Conservation (phyloP, 2,888 invertebrate species). For the Ceramica pisi region DNA sequence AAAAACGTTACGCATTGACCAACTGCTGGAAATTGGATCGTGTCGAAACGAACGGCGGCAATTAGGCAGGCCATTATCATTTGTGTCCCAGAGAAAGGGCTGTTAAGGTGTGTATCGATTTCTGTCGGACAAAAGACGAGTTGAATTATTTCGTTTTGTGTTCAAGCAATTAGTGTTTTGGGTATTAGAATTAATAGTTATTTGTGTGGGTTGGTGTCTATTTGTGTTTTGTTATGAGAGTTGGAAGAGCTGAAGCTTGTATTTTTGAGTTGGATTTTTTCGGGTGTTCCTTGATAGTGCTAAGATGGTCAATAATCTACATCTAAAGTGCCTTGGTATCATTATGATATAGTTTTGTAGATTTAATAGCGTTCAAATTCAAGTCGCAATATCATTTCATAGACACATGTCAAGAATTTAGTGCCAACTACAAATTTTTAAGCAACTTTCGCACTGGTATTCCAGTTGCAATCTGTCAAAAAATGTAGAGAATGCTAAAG, state of each 20-base stretch:
- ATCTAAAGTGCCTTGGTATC: no score
- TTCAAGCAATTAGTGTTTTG: slow-evolving; percentile 42
- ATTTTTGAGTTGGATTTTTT: neutral
- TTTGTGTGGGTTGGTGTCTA: slow-evolving; percentile 20
- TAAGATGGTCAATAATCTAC: no score
- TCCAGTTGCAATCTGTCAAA: no score
- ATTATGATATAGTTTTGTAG: neutral
- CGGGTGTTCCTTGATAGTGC: no score
- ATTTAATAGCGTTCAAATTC: no score
- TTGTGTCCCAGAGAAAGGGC: slow-evolving; percentile 72
- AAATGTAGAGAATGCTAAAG: no score
- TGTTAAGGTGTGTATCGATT: slow-evolving; percentile 67
- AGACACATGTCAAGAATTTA: no score
- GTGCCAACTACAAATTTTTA: no score
- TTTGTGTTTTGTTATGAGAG: slow-evolving; percentile 5
- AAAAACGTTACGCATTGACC: slow-evolving; percentile 52
- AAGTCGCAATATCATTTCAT: no score
- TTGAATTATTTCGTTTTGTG: slow-evolving; percentile 45
- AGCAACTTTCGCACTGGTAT: no score
- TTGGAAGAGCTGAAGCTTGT: neutral
- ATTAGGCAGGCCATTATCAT: slow-evolving; percentile 74
- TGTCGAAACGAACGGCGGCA: slow-evolving; percentile 73
- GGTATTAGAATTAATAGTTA: slow-evolving; percentile 41
- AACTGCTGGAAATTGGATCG: slow-evolving; percentile 69
- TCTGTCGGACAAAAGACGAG: slow-evolving; percentile 34